Evolutionary conservation across 2,797 vertebrate genomes (phyloP).

Genomic region (Gorsachius magnificus): DNA sequence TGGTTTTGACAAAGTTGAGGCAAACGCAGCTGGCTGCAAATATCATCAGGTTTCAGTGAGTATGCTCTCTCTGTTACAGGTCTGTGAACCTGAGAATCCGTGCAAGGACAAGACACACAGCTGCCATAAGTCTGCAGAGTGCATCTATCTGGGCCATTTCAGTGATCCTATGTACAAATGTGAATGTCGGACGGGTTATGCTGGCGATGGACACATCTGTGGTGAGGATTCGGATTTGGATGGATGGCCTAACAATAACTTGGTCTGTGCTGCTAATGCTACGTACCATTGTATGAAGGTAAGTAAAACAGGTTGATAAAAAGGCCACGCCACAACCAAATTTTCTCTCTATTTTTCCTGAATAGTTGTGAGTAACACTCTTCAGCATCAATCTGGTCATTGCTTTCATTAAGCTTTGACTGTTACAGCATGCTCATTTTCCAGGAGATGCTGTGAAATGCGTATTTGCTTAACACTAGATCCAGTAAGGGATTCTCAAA

Average conservation of each 20-base stretch:
- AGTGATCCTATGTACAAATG: conserved; percentile 98
- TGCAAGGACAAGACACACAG: conserved; percentile 93
- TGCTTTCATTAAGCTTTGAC: neutral
- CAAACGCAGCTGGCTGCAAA: neutral
- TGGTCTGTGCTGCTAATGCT: conserved; percentile 91
- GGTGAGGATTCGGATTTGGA: conserved; percentile 98
- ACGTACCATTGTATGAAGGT: conserved; percentile 96
- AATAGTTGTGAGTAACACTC: neutral
- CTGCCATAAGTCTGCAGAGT: conserved; percentile 92
- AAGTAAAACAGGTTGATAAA: neutral
- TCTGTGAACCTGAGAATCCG: conserved; percentile 95
- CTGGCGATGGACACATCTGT: conserved; percentile 93
- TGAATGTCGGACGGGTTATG: conserved; percentile 94
- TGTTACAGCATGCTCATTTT: neutral
- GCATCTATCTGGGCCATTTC: conserved; percentile 95
- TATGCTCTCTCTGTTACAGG: conserved; percentile 68
- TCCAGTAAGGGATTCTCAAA: neutral
- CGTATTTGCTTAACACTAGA: neutral
- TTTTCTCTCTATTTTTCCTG: neutral
- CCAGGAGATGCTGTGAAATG: neutral
- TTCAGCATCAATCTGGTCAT: neutral
- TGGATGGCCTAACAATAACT: conserved; percentile 97
- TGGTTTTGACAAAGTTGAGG: neutral
- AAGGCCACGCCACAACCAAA: neutral
- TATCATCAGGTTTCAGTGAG: neutral